Percentiles rank a stretch among this genome's conserved stretches.
Evolutionary conservation across 2,888 invertebrate species (phyloP).

Genomic region (Xanthorhoe designata): DNA sequence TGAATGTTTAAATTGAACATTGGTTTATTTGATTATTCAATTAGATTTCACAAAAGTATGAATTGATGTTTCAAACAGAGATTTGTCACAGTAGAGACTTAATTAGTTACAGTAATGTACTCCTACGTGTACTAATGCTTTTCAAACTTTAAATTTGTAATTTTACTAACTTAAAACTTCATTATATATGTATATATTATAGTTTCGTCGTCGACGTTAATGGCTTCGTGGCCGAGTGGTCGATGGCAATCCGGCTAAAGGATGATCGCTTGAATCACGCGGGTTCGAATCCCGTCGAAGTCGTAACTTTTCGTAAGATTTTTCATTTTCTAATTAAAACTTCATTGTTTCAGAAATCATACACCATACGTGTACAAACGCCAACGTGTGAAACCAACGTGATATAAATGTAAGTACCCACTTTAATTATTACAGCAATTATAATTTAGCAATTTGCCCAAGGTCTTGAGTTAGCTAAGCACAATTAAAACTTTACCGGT

Average conservation of each 20-base stretch:
- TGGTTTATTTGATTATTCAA: neutral
- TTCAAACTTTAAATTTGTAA: neutral
- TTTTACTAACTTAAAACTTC: neutral
- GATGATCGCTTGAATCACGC: too few species aligned
- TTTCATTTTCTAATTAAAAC: too few species aligned
- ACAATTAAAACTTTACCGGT: constrained; percentile 30
- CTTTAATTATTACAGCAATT: constrained; percentile 47
- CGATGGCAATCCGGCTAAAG: too few species aligned
- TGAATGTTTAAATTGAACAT: neutral
- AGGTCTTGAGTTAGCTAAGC: constrained; percentile 24
- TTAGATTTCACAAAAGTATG: neutral
- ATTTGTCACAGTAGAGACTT: neutral
- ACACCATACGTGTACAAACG: constrained; percentile 50
- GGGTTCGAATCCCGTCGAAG: too few species aligned
- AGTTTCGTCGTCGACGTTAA: too few species aligned
- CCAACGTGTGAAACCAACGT: constrained; percentile 55
- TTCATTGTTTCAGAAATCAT: constrained; percentile 63
- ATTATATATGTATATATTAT: too few species aligned
- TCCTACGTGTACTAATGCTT: neutral
- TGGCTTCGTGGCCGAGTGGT: too few species aligned
- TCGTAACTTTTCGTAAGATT: too few species aligned
- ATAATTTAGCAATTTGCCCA: constrained; percentile 38
- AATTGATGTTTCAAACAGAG: neutral
- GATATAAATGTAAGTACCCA: constrained; percentile 73
- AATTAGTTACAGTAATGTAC: neutral